These are phyloP conservation scores for Caenorhabditis tropicalis DNA, from an alignment of 1,140 invertebrate species.

Conservation along the genomic window DNA sequence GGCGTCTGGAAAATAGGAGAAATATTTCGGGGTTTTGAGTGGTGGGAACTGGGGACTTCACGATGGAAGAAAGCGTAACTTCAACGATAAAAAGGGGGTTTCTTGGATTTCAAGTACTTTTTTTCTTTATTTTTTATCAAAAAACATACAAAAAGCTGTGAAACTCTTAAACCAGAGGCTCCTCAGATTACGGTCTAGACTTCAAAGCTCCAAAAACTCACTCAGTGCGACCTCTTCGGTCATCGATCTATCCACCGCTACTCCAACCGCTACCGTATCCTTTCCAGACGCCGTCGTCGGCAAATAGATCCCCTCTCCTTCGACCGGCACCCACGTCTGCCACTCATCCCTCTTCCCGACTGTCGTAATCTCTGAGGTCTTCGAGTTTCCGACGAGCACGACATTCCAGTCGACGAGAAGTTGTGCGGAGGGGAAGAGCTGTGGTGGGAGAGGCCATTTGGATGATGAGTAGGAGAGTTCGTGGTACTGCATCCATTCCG, in stretches of 20 bases:
- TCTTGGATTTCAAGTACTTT: no score
- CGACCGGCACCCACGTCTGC: conserved; percentile 43
- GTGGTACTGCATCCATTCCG: conserved; percentile 46
- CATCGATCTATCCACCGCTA: conserved; percentile 33
- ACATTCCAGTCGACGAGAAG: conserved; percentile 48
- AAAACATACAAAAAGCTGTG: no score
- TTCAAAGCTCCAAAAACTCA: no score
- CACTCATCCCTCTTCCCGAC: conserved; percentile 33
- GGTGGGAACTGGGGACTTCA: no score
- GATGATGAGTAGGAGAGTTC: conserved; percentile 45
- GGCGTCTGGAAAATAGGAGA: background rate
- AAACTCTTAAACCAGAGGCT: no score
- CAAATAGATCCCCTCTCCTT: conserved; percentile 44
- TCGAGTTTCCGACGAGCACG: conserved; percentile 39
- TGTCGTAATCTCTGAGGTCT: conserved; percentile 32
- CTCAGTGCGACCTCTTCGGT: conserved; percentile 14
- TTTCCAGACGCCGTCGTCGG: conserved; percentile 27
- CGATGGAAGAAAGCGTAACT: no score
- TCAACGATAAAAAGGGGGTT: no score
- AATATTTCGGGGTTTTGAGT: background rate
- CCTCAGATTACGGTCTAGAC: no score
- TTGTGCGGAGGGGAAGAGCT: background rate
- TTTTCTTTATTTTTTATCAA: no score
- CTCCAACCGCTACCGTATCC: conserved; percentile 36
- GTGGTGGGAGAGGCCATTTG: background rate